Base-by-base conservation (phyloP, 2,797 vertebrate genomes). In the Ctenopoma multispine region DNA sequence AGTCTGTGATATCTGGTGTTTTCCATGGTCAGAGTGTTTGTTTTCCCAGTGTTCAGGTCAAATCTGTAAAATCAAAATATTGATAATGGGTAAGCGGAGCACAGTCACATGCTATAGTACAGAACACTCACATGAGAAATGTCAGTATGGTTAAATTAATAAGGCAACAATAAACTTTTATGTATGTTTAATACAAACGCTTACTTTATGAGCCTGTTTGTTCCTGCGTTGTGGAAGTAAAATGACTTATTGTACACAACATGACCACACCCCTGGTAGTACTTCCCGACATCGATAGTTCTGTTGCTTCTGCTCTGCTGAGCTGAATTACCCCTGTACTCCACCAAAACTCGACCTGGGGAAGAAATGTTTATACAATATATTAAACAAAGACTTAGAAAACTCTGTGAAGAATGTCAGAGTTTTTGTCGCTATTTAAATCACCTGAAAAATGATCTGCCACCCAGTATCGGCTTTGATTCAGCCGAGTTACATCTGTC, bases 401-500 rank as follows among this genome's bases (percentile, higher is more conserved):
- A 63, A 24, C 7, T 47, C n/a, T 56, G n/a, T 7, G 4, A 48
- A 15, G 3, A 62, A 12, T 13, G 11, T 20, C 0, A 23, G 14
- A 36, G 9, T 8, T 1, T 2, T 7, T 1, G 1, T 27, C 27
- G 4, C 13, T 40, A 7, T 18, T 18, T 23, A 46, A 59, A 54
- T 67, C 85, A 98, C 97, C 97, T 93, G 95, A 96, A 79, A 98
- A 97, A 79, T 98, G 97, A 20, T 92, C 92, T 0, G 95, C 95
- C 51, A 97, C 79, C 97, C 97, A 98, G 82, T 95, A 94, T 49
- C 87, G 92, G 4, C 92, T 91, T 15, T 95, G 94, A 0, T 90
- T 94, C 69, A 51, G 81, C 49, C 81, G 87, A 1, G 90, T 90
- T 2, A 93, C 89, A 62, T 98, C 97, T 18, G 87, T 84, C 92